Conservation (phyloP, 2,113 vertebrate genomes). For the Toxotes jaculatrix region DNA sequence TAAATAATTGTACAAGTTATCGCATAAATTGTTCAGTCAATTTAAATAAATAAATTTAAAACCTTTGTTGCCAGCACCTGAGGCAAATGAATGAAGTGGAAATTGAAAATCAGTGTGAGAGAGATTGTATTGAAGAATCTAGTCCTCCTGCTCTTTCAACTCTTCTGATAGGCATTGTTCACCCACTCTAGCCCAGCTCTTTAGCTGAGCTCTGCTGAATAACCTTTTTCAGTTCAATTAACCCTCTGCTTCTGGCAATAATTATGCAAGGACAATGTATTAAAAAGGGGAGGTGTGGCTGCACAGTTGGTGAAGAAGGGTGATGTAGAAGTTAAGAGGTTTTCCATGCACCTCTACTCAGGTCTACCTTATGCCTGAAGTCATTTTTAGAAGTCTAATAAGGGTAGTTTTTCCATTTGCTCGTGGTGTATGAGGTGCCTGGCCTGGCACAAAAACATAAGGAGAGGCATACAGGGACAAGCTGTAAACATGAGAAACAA, state of each 20-base stretch:
- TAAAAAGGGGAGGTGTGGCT: conserved; percentile 45
- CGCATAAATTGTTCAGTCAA: not conserved
- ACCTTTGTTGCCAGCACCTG: not conserved
- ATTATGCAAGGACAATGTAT: conserved; percentile 75
- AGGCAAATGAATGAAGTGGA: conserved; percentile 7
- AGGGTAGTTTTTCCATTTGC: conserved; percentile 45
- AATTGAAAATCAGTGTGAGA: conserved; percentile 26
- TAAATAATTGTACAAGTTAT: not conserved
- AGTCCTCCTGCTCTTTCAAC: conserved; percentile 25
- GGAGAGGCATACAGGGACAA: not conserved
- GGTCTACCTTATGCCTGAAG: conserved; percentile 45
- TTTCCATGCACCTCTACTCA: conserved; percentile 44
- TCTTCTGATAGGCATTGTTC: conserved; percentile 57
- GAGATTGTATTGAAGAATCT: conserved; percentile 21
- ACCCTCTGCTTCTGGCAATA: conserved; percentile 73
- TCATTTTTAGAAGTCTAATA: conserved; percentile 17
- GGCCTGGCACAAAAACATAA: not conserved
- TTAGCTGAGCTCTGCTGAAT: conserved; percentile 54
- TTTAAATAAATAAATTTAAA: not conserved
- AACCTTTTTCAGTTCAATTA: conserved; percentile 80
- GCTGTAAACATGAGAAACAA: conserved; percentile 48
- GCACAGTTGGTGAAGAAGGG: conserved; percentile 23
- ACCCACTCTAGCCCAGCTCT: conserved; percentile 32
- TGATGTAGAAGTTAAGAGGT: conserved; percentile 55
- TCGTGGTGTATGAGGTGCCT: not conserved